Evolutionary conservation across 2,888 invertebrate genomes (phyloP).

Genomic region (Gandaritis pyraliata): DNA sequence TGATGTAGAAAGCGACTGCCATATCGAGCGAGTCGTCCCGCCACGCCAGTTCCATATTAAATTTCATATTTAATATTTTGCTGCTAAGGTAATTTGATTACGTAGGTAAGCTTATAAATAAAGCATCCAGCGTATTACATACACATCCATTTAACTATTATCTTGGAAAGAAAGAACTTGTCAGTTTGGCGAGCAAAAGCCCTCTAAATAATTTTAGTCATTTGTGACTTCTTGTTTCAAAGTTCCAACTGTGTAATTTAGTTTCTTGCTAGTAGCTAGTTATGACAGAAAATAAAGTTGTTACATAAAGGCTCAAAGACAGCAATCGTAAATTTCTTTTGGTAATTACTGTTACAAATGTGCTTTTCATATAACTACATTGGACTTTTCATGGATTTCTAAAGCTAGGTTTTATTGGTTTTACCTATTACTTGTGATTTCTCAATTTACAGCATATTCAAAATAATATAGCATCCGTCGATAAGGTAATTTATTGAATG

Average conservation of each 20-base stretch:
- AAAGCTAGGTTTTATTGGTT: slow-evolving; percentile 15
- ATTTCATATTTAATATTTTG: slow-evolving; percentile 60
- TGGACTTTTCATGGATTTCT: slow-evolving; percentile 4
- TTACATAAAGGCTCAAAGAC: slow-evolving; percentile 25
- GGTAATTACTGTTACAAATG: slow-evolving; percentile 4
- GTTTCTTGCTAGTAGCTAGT: slow-evolving; percentile 14
- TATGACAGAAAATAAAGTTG: slow-evolving; percentile 33
- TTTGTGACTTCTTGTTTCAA: no score
- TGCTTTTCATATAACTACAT: no score
- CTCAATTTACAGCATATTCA: background rate
- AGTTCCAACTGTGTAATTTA: no score
- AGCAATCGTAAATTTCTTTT: slow-evolving; percentile 23
- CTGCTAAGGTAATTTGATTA: slow-evolving; percentile 34
- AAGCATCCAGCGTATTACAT: no score
- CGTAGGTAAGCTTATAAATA: slow-evolving; percentile 11
- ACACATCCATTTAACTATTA: no score
- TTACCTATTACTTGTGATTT: slow-evolving; percentile 14
- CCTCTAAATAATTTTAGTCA: no score
- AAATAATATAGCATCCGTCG: no score
- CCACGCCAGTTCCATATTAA: slow-evolving; percentile 55
- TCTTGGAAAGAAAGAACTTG: no score
- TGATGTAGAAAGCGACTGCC: slow-evolving; percentile 70
- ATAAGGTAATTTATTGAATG: no score
- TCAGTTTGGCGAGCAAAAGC: no score
- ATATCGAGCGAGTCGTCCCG: slow-evolving; percentile 64